Base-by-base conservation (phyloP, 2,113 vertebrate species). In the Dissostichus mawsoni region DNA sequence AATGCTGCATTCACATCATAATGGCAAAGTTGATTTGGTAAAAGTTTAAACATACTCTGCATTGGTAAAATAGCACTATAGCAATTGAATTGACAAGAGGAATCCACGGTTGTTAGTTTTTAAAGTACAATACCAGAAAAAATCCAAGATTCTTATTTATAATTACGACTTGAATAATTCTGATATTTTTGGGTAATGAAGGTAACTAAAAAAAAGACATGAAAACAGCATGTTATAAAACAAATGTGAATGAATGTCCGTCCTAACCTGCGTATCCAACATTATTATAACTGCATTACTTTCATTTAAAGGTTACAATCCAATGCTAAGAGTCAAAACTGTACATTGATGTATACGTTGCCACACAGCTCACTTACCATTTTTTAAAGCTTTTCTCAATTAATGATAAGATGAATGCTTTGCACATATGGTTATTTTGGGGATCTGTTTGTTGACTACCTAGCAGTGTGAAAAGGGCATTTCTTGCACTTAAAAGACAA, bases 391-490 rank as follows among this genome's bases (percentile, higher is more conserved):
- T 10, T 18, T 58, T 29, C 11, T 17, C 20, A 29, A 57, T 45
- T 1, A 47, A 45, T 47, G 20, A 36, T 59, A 13, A 44, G 41
- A 61, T 59, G 45, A 65, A 11, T n/a, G 69, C 12, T 12, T 0
- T 36, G 10, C 55, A 76, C 11, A 56, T 48, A 47, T 3, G 33
- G 20, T 45, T 20, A 17, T 5, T 56, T 50, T 48, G 4, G 61
- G 18, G 50, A 53, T 3, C 14, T 47, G 14, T n/a, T 66, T 8
- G 0, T 11, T 45, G 57, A 69, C 50, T 62, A 50, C 67, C 50
- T 14, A 66, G 20, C 76, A 51, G 82, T 82, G 73, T 78, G 76
- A 86, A 83, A 79, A 69, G 65, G 45, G 58, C 52, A 66, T 56
- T 56, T 70, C n/a, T 76, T 57, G 57, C 25, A 66, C 29, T 78